Evolutionary conservation across 1,140 invertebrate species (phyloP), one percentile per base, ranked within the genome.

Genomic region (Brachionus koreanus): DNA sequence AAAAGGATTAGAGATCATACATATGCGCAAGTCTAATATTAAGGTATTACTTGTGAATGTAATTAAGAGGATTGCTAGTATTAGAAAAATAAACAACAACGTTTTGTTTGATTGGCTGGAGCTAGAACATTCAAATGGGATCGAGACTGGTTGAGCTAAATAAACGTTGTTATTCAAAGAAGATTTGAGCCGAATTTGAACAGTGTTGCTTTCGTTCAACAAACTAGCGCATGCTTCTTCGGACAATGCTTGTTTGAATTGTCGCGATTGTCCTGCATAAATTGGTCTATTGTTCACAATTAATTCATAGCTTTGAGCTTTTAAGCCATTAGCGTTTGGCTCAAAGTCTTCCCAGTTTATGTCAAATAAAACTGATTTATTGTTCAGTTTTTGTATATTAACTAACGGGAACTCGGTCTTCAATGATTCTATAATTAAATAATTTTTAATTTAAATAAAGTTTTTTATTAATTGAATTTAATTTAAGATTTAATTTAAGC

Each of bases 11-110:
- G 49, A 25, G 49, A 5, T 25, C 49, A 19, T 57, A 57, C 5
- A 57, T 57, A 19, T 52, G 46, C 46, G 13, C n/a, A 52, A 16
- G 46, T 57, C n/a, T 57, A 57, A 57, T 57, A 57, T 57, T 57
- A 57, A 57, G 49, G 19, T 23, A 57, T 69, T 69, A 69, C 65
- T 69, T 37, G 65, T 69, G 6, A 69, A 69, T 19, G 65, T 42
- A 39, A 39, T 13, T 19, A 69, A 69, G 3, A 69, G 16, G 65
- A 69, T 69, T 39, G 37, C 16, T n/a, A 69, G 6, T 37, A 33
- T 33, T 19, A 39, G 7, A 69, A 39, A 42, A 69, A 69, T 39
- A 69, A 69, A 37, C 29, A 39, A n/a, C 13, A 69, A 39, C 35
- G n/a, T 69, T 69, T 39, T 69, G 65, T 69, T 69, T 39, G 29